Base-by-base conservation (phyloP, 2,888 invertebrate species). In the Masnerella sp. region DNA sequence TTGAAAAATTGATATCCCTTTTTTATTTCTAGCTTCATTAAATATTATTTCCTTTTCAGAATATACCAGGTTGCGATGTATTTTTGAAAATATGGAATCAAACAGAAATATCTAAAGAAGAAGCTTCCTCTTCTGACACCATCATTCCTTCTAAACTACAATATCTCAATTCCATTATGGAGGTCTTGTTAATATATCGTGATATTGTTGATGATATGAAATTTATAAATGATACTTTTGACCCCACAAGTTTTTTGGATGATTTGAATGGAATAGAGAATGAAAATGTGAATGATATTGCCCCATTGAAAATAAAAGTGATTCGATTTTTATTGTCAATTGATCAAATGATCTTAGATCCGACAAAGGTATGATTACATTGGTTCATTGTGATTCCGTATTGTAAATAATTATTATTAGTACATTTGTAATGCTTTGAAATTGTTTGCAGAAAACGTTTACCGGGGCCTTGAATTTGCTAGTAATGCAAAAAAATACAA, bases 151-250 rank as follows among this genome's bases (percentile, higher is more conserved):
- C 76, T 1, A 77, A 77, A 64, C 38, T 80, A 15, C 79, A 83
- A 12, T 82, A 81, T 65, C 78, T 83, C 5, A 45, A 77, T 17
- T 87, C 87, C 64, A 86, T 91, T 17, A 84, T 93, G 40, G 89
- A 91, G 17, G 88, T 91, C 80, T 89, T 92, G 84, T 85, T 90
- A 58, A 85, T 88, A 58, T 90, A 90, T 65, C 85, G 90, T 32
- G 88, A 88, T 47, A 82, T 89, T 56, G 90, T 90, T 62, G 89
- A 92, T 54, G 88, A 89, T 77, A 85, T 91, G 40, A 64, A 47
- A 28, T 68, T 73, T 14, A 34, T 73, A 12, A 74, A 77, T 49
- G 59, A 61, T 9, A 72, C 74, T 34, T 20, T 79, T 2, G 64
- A 80, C 42, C 74, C 80, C 0, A 69, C 71, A 18, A 67, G 68